Evolutionary conservation across 2,797 vertebrate genomes (phyloP), one percentile per base, ranked within the genome.

Genomic region (Brachymystax lenok): DNA sequence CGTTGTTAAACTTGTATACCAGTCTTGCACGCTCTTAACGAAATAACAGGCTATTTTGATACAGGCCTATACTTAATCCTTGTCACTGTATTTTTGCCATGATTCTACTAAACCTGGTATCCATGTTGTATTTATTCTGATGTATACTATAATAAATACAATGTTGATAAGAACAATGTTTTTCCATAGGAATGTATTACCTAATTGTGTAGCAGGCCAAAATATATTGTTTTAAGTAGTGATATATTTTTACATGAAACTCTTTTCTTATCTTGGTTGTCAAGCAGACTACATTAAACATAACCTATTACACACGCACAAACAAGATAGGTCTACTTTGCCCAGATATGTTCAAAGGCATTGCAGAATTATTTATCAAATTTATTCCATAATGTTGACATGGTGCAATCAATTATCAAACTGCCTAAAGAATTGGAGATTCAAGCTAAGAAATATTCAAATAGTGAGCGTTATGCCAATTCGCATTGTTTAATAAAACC

Each of bases 101-200:
- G 81, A 81, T 88, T 83, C 79, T 84, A 90, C 88, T 91, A 88
- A 92, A 91, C 82, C 50, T 87, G 79, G 66, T 82, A 80, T 86
- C 75, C 74, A 79, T 89, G 83, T 82, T 88, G 86, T 90, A 91
- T 90, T 92, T 92, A 92, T 92, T 92, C 85, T 76, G 76, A 86
- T 84, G 90, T 86, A 74, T 84, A 77, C 84, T 85, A 82, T 82
- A 91, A 92, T 91, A 89, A 91, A 92, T 86, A 86, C 85, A 89
- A 77, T 88, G 79, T 87, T 84, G 79, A 76, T 85, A 76, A 82
- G 73, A 74, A 64, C 19, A 28, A 74, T 69, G 66, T 82, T 84
- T 87, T 81, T 86, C 71, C 72, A 78, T 74, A 30, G 8, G 74
- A 75, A 35, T 63, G 73, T 51, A 33, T 50, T 67, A 24, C 24